phyloP scores from a whole-genome alignment of 2,888 invertebrate species.

The Thymelicus lineola region DNA sequence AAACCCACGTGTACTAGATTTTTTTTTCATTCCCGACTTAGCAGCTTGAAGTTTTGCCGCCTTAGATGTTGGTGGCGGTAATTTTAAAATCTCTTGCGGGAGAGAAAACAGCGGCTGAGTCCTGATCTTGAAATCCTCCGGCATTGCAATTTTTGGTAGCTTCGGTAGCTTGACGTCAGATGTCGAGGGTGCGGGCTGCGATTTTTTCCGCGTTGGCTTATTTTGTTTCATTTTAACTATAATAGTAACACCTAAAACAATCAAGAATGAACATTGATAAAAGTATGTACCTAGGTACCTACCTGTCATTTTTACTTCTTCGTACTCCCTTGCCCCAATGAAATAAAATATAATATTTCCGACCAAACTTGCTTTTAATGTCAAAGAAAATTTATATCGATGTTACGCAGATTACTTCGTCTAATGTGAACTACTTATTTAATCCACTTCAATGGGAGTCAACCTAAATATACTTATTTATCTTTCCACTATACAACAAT shows the following conservation, averaged over 20 bases:
- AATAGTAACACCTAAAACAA: not conserved
- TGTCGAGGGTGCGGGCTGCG: constrained; percentile 65
- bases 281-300: no score
- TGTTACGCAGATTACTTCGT: no score
- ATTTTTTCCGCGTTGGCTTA: constrained; percentile 75
- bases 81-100: constrained; percentile 85
- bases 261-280: no score
- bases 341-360: no score
- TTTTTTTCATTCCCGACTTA: constrained; percentile 57
- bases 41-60: constrained; percentile 63
- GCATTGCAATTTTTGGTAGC: constrained; percentile 81
- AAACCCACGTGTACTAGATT: constrained; percentile 62
- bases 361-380: no score
- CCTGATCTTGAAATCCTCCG: constrained; percentile 84
- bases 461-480: no score
- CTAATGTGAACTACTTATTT: no score
- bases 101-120: constrained; percentile 86
- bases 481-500: no score
- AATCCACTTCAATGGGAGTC: no score
- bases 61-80: constrained; percentile 70
- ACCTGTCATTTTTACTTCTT: no score
- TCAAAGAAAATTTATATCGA: no score
- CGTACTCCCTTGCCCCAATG: no score
- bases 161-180: constrained; percentile 83
- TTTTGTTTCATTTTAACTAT: constrained; percentile 53